phyloP scores from a whole-genome alignment of 2,888 invertebrate genomes.

The Theretra japonica region DNA sequence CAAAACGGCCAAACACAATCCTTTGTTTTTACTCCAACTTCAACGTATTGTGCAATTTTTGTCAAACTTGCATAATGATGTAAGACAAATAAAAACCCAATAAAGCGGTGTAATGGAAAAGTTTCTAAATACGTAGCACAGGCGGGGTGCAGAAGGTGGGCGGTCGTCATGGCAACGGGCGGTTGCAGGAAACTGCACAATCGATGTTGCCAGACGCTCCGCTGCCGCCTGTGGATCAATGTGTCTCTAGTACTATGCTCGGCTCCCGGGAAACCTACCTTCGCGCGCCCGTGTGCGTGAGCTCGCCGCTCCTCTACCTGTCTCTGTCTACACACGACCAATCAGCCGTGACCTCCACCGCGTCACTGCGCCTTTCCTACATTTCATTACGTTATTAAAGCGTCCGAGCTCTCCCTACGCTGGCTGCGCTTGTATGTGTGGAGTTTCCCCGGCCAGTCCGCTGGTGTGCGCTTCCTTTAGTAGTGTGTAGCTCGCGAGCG shows the following conservation, averaged over 20 bases:
- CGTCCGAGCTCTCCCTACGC: slow-evolving; percentile 54
- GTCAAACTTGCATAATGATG: slow-evolving; percentile 37
- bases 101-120: slow-evolving; percentile 62
- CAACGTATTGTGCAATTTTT: slow-evolving; percentile 1
- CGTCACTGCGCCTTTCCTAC: slow-evolving; percentile 31
- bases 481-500: slow-evolving; percentile 64
- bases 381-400: slow-evolving; percentile 36
- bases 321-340: slow-evolving; percentile 56
- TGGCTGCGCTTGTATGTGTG: slow-evolving; percentile 59
- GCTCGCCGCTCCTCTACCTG: slow-evolving; percentile 44
- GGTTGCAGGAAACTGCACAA: slow-evolving; percentile 84
- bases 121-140: slow-evolving; percentile 63
- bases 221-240: slow-evolving; percentile 75
- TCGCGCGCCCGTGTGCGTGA: slow-evolving; percentile 57
- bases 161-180: slow-evolving; percentile 73
- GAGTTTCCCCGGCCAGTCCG: slow-evolving; percentile 66
- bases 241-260: slow-evolving; percentile 85
- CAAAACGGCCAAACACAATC: not conserved
- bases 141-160: slow-evolving; percentile 72
- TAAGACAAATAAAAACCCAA: slow-evolving; percentile 60
- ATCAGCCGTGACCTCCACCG: slow-evolving; percentile 50
- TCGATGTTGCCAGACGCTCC: slow-evolving; percentile 83
- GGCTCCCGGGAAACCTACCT: slow-evolving; percentile 77
- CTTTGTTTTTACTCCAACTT: slow-evolving; percentile 5
- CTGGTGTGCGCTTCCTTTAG: slow-evolving; percentile 61